A percentile compares a stretch with the other conserved stretches of the same genome.
These are phyloP conservation scores for Anguilla megastoma DNA, from an alignment of 2,797 vertebrate species.

Conservation along the genomic window DNA sequence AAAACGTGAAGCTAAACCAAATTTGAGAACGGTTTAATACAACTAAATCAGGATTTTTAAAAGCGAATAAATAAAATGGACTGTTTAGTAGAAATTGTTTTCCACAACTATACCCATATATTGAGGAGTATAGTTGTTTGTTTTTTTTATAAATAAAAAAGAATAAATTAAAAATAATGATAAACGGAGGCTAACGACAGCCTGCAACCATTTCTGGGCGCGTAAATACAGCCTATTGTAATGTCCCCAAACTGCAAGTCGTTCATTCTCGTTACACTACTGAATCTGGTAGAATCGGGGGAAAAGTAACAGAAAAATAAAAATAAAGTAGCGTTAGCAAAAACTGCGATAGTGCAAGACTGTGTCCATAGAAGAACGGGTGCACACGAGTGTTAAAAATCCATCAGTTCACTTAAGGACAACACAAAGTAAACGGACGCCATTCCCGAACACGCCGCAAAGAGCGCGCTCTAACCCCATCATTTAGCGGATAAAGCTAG, in stretches of 20 bases:
- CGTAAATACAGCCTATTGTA: not conserved
- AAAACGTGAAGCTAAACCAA: too few species aligned
- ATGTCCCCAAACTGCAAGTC: not conserved
- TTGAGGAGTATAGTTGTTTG: too few species aligned
- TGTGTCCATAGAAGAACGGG: not conserved
- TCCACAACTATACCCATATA: too few species aligned
- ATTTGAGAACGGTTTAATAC: too few species aligned
- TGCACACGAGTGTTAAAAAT: not conserved
- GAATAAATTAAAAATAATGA: too few species aligned
- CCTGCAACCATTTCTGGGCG: not conserved
- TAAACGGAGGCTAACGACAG: too few species aligned
- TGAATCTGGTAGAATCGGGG: not conserved
- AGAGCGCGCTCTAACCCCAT: not conserved
- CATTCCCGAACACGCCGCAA: conserved; percentile 10
- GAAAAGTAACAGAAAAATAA: not conserved
- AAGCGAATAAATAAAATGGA: too few species aligned
- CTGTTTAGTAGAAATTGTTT: too few species aligned
- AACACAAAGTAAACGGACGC: conserved; percentile 11
- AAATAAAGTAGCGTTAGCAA: not conserved
- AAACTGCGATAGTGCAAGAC: not conserved
- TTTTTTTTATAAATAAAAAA: too few species aligned
- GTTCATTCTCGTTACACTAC: not conserved
- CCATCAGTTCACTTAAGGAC: conserved; percentile 10
- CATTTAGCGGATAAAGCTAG: not conserved
- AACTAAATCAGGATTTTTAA: too few species aligned